Percentiles rank a stretch among this genome's conserved stretches.
Conservation (phyloP, 1,140 invertebrate genomes). For the Branchinecta lynchi region DNA sequence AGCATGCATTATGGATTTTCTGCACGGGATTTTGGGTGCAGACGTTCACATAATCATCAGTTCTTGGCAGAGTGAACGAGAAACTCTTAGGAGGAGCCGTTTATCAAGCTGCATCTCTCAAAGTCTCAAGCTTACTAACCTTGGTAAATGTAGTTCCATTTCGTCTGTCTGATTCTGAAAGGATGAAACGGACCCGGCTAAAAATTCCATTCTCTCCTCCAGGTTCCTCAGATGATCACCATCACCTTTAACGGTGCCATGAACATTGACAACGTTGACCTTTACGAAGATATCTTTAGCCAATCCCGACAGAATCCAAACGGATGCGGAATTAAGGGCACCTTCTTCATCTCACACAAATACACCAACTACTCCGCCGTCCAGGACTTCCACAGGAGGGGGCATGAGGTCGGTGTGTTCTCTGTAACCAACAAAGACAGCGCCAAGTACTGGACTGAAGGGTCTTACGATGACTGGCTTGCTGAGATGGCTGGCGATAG, state of each 20-base stretch:
- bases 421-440: constrained; percentile 84
- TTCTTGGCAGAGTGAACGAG: too few relatives aligned
- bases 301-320: constrained; percentile 73
- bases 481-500: constrained; percentile 90
- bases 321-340: constrained; percentile 79
- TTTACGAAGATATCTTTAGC: constrained; percentile 79
- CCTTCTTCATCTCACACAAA: constrained; percentile 91
- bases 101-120: too few relatives aligned
- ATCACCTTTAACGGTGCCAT: constrained; percentile 86
- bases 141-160: too few relatives aligned
- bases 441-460: constrained; percentile 71
- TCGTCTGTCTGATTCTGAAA: too few relatives aligned
- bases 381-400: constrained; percentile 71
- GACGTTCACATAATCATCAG: too few relatives aligned
- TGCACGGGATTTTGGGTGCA: too few relatives aligned
- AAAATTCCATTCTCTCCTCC: constrained; percentile 14
- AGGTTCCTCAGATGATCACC: constrained; percentile 83
- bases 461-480: constrained; percentile 76
- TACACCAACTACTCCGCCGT: constrained; percentile 90
- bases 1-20: too few relatives aligned
- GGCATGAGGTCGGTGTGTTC: constrained; percentile 85
- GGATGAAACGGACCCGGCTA: constrained; percentile 7
- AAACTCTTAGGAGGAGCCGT: too few relatives aligned
- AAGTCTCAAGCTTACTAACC: too few relatives aligned
- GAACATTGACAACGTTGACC: constrained; percentile 82